Conservation (phyloP, 2,888 invertebrate species). For the Synergus gifuensis region DNA sequence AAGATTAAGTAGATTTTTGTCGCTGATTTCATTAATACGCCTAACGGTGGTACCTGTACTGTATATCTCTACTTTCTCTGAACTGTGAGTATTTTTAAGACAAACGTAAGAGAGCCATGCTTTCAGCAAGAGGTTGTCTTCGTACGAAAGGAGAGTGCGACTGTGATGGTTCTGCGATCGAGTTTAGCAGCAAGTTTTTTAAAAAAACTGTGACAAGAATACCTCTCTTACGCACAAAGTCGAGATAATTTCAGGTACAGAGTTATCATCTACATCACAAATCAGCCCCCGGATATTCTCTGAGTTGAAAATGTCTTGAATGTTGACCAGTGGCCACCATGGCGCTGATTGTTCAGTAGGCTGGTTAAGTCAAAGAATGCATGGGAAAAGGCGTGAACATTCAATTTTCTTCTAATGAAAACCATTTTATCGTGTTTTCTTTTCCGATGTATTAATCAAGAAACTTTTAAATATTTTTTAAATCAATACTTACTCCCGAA, state of each 20-base stretch:
- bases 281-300: too few species aligned
- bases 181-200: neutral
- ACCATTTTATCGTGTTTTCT: too few species aligned
- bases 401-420: too few species aligned
- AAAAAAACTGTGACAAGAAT: slow-evolving; percentile 2
- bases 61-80: slow-evolving; percentile 61
- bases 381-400: too few species aligned
- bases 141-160: neutral
- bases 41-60: slow-evolving; percentile 69
- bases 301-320: too few species aligned
- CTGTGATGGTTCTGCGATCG: slow-evolving; percentile 18
- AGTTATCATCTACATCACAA: neutral
- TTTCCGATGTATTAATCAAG: too few species aligned
- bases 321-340: too few species aligned
- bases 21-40: slow-evolving; percentile 61
- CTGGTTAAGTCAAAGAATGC: too few species aligned
- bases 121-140: neutral
- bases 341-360: too few species aligned
- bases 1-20: slow-evolving; percentile 64
- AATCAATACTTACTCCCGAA: too few species aligned
- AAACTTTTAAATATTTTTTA: too few species aligned
- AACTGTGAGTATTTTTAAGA: slow-evolving; percentile 66
- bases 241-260: neutral
- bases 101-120: slow-evolving; percentile 44
- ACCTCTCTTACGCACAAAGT: slow-evolving; percentile 12